Evolutionary conservation across 2,797 vertebrate species (phyloP).

Genomic region (Liasis olivaceus): DNA sequence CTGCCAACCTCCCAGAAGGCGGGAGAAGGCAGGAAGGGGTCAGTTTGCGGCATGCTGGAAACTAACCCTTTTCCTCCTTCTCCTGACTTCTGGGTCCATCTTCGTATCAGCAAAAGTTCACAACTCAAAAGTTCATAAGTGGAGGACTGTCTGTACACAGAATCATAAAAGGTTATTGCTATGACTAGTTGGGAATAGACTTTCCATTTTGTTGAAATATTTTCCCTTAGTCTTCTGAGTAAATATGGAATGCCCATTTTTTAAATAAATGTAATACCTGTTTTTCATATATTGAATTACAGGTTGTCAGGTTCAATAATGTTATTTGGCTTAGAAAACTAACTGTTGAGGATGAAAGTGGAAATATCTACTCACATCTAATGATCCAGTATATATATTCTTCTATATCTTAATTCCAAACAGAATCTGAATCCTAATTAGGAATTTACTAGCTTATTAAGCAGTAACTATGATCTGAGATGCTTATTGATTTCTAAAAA

Average conservation of each 20-base stretch:
- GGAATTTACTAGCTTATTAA: background rate
- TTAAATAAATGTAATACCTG: background rate
- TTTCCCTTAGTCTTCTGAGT: background rate
- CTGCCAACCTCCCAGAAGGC: too few relatives aligned
- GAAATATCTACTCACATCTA: background rate
- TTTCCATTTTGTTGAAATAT: background rate
- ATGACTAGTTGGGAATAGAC: background rate
- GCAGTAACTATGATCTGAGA: background rate
- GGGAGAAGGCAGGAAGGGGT: too few relatives aligned
- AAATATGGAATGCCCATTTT: background rate
- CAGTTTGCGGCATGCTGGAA: too few relatives aligned
- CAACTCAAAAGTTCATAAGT: too few relatives aligned
- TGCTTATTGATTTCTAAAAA: background rate
- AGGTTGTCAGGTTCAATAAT: background rate
- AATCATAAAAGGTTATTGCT: constrained; percentile 6
- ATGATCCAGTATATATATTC: background rate
- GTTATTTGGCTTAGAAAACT: background rate
- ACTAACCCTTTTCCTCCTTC: too few relatives aligned
- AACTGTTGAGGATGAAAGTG: background rate
- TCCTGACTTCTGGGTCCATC: too few relatives aligned
- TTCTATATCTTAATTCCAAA: background rate
- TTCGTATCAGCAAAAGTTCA: too few relatives aligned
- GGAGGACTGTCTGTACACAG: too few relatives aligned
- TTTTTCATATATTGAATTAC: background rate
- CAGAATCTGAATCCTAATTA: background rate